phyloP scores from a whole-genome alignment of 1,140 invertebrate species.

The Lepidurus couesii region DNA sequence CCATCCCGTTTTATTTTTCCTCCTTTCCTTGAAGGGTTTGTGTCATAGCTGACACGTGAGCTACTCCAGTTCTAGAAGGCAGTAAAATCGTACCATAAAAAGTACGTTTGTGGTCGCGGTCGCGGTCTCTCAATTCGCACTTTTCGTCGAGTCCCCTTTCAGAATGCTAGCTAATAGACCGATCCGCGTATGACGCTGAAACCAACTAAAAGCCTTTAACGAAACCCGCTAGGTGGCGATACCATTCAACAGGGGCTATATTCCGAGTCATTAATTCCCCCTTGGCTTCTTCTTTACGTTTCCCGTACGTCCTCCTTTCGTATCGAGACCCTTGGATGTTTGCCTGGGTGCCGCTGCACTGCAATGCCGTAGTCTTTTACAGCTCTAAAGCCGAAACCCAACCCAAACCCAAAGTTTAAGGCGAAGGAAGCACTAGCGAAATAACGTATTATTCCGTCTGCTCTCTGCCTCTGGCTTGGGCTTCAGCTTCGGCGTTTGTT shows the following conservation, averaged over 20 bases:
- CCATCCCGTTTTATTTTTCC: too few relatives aligned
- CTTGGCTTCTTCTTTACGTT: not conserved
- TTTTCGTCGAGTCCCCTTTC: too few relatives aligned
- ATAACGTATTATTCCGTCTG: constrained; percentile 12
- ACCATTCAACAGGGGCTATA: not conserved
- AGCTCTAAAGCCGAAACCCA: not conserved
- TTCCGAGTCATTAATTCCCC: not conserved
- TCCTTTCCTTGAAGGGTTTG: too few relatives aligned
- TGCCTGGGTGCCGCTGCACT: constrained; percentile 6
- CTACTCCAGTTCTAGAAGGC: too few relatives aligned
- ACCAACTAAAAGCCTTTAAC: too few relatives aligned
- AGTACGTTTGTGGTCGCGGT: too few relatives aligned
- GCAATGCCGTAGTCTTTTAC: not conserved
- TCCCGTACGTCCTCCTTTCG: not conserved
- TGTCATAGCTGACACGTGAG: too few relatives aligned
- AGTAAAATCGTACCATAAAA: too few relatives aligned
- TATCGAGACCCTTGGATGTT: not conserved
- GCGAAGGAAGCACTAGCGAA: not conserved
- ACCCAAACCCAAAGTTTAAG: not conserved
- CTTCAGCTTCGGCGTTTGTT: not conserved
- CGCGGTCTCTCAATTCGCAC: too few relatives aligned
- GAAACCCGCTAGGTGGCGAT: not conserved
- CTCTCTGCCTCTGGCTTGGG: not conserved
- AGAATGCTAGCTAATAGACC: too few relatives aligned
- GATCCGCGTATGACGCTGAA: too few relatives aligned